Evolutionary conservation across 2,797 vertebrate species (phyloP), one percentile per base, ranked within the genome.

Genomic region (Galago senegalensis): DNA sequence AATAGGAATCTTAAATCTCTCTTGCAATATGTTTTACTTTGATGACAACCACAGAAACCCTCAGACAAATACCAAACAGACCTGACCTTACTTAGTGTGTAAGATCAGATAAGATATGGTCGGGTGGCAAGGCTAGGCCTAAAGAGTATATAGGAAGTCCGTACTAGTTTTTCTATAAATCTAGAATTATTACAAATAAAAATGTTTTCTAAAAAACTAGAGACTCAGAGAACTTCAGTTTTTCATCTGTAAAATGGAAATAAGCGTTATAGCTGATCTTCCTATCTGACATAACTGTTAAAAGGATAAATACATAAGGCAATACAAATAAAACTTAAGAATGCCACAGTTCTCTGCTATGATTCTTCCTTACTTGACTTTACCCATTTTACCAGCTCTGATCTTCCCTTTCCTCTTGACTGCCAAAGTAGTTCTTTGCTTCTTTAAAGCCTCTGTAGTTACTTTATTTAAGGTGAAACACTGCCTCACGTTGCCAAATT

Each of bases 391-490:
- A 49, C 83, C 67, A 69, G 37, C 83, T 94, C 72, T 85, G 21
- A 53, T 73, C 40, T 61, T 72, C n/a, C 61, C 14, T 81, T 92
- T 92, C 56, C 37, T 85, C 61, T 34, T 31, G 37, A 14, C 92
- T 94, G 85, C 69, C 87, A 70, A 2, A 58, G 43, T 87, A 65
- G 60, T 81, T 86, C 53, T 89, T 88, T n/a, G 34, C 85, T 95
- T 58, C 95, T 81, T 95, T 67, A 91, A 93, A 94, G 92, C 43
- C 56, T 89, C 67, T 87, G 58, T 89, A 72, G 76, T 95, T 93
- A 25, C 89, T 90, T 90, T 94, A n/a, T 75, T 76, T 88, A 94
- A 95, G 91, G 87, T 94, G 63, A 88, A 96, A 87, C 73, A 14
- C 67, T 87, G 60, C 61, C 53, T 94, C 79, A 37, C 67, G 69